These are phyloP conservation scores for Cololabis saira DNA, from an alignment of 2,113 vertebrate genomes.

Conservation along the genomic window DNA sequence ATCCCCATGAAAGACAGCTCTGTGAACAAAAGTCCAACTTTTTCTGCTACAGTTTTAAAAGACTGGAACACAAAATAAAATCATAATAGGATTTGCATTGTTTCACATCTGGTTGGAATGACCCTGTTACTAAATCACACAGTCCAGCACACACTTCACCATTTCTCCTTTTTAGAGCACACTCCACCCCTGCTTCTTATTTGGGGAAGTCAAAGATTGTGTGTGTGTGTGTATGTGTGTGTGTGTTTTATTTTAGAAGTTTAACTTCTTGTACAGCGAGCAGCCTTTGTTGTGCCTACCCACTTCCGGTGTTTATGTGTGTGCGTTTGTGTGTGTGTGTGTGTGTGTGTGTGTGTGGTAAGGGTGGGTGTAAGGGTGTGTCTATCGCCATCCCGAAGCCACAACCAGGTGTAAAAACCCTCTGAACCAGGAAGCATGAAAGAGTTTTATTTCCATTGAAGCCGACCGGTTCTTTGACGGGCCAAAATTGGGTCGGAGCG, in stretches of 20 bases:
- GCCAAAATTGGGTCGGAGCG: constrained; percentile 45
- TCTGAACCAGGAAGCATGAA: constrained; percentile 72
- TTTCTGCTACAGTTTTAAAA: not conserved
- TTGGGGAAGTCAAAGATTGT: constrained; percentile 63
- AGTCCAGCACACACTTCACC: constrained; percentile 34
- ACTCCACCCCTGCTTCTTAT: constrained; percentile 49
- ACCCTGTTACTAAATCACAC: constrained; percentile 51
- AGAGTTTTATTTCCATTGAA: constrained; percentile 65
- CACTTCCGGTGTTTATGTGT: constrained; percentile 56
- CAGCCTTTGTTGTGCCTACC: constrained; percentile 53
- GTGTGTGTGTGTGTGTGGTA: constrained; percentile 49
- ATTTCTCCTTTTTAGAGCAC: constrained; percentile 45
- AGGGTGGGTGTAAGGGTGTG: constrained; percentile 63
- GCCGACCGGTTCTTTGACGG: constrained; percentile 68
- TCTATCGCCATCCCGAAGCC: constrained; percentile 58
- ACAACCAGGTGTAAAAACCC: constrained; percentile 79
- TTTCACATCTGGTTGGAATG: constrained; percentile 21
- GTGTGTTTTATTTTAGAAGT: constrained; percentile 44
- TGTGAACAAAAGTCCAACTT: not conserved
- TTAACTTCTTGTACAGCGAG: constrained; percentile 49
- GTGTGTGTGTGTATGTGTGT: not conserved
- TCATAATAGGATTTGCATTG: not conserved
- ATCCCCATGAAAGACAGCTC: not conserved
- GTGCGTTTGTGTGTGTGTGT: constrained; percentile 40
- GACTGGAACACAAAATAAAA: not conserved